Evolutionary conservation across 2,888 invertebrate genomes (phyloP), one percentile per base, ranked within the genome.

Genomic region (Liodrosophila aerea): DNA sequence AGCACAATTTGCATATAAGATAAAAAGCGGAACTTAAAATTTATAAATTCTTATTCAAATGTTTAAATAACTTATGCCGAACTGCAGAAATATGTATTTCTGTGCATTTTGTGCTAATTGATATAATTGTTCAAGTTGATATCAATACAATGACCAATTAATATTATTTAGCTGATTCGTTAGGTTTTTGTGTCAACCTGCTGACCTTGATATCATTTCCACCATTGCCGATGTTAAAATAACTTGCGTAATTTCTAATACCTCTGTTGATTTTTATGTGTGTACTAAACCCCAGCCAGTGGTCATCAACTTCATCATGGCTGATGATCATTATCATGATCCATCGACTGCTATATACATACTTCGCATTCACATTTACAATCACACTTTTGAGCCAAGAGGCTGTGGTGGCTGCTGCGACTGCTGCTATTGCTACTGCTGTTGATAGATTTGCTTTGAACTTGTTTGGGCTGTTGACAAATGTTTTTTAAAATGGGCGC

Each of bases 151-250:
- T 73, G 67, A 73, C 68, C 66, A 73, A 81, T 81, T 76, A 85
- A 76, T 84, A 72, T 85, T 78, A 75, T 56, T 85, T 78, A 66
- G 85, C 60, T 66, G 72, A 78, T 76, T 80, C 77, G 69, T 78
- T 83, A 64, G 59, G 74, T 64, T 70, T 76, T 71, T 76, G 68
- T 81, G 76, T 85, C 77, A 85, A 64, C 64, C 52, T 12, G 71
- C 45, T 73, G 80, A 83, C 84, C 85, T 76, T 81, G 84, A 83
- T 85, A 80, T 76, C 57, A 73, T 73, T 85, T 85, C 64, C 73
- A 83, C 59, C 66, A 83, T 73, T 70, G 78, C 64, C 62, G 71
- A 73, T 59, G 58, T 53, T 58, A 57, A 68, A 76, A 60, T 56
- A 45, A 34, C 63, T 78, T 78, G 68, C 77, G 78, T 45, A 78